These are phyloP conservation scores for Macroramphosus scolopax DNA, from an alignment of 2,797 vertebrate species.

Conservation along the genomic window DNA sequence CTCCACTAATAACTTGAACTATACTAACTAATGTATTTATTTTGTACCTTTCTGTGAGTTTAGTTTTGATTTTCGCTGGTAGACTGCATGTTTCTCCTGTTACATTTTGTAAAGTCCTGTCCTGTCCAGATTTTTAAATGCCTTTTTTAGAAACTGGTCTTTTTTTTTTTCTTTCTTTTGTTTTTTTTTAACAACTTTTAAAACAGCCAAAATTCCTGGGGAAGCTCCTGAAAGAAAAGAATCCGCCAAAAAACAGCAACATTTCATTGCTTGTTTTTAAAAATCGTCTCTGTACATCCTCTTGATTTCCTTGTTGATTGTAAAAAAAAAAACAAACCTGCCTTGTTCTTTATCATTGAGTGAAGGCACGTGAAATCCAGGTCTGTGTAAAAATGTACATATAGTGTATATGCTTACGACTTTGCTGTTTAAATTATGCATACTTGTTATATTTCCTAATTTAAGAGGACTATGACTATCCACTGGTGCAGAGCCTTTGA, in stretches of 20 bases:
- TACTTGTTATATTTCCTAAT: slow-evolving; percentile 84
- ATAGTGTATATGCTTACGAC: slow-evolving; percentile 75
- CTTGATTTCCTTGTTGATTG: slow-evolving; percentile 71
- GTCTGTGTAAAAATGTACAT: slow-evolving; percentile 80
- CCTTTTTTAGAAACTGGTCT: slow-evolving; percentile 30
- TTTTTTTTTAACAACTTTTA: slow-evolving; percentile 46
- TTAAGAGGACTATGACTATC: slow-evolving; percentile 82
- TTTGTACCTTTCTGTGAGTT: slow-evolving; percentile 69
- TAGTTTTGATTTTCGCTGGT: slow-evolving; percentile 62
- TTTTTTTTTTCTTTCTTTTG: slow-evolving; percentile 3
- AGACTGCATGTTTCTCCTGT: slow-evolving; percentile 73
- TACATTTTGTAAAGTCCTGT: slow-evolving; percentile 67
- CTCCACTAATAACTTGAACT: slow-evolving; percentile 71
- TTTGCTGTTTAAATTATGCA: slow-evolving; percentile 83
- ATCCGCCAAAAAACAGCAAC: slow-evolving; percentile 60
- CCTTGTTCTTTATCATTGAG: slow-evolving; percentile 71
- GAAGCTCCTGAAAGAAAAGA: slow-evolving; percentile 54
- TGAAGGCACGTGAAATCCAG: slow-evolving; percentile 74
- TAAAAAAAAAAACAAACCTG: slow-evolving; percentile 74
- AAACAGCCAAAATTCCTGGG: slow-evolving; percentile 66
- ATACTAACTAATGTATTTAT: slow-evolving; percentile 73
- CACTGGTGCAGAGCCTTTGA: slow-evolving; percentile 82
- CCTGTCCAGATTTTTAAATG: slow-evolving; percentile 59
- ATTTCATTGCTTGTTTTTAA: slow-evolving; percentile 57
- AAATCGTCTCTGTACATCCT: slow-evolving; percentile 59